Evolutionary conservation across 2,113 vertebrate species (phyloP).

Genomic region (Heliornis fulica): DNA sequence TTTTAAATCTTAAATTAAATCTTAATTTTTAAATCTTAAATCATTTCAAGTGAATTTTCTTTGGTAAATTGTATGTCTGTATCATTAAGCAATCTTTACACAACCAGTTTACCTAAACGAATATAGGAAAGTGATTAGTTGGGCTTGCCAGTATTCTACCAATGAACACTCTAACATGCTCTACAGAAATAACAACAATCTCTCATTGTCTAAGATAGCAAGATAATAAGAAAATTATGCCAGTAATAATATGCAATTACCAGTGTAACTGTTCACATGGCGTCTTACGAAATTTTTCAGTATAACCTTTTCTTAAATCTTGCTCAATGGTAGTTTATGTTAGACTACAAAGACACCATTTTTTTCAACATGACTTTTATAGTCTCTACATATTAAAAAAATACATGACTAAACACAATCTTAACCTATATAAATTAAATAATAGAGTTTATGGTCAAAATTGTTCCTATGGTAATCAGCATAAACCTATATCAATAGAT

Average conservation of each 20-base stretch:
- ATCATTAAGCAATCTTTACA: not conserved
- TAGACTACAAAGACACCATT: not conserved
- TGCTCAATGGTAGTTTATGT: not conserved
- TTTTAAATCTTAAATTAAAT: not conserved
- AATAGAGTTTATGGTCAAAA: not conserved
- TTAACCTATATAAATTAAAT: not conserved
- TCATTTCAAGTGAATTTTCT: not conserved
- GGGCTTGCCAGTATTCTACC: not conserved
- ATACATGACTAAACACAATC: not conserved
- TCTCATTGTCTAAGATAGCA: not conserved
- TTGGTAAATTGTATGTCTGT: not conserved
- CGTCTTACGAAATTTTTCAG: not conserved
- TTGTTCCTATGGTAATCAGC: not conserved
- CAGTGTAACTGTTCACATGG: not conserved
- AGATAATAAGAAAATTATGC: not conserved
- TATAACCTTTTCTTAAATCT: not conserved
- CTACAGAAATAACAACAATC: not conserved
- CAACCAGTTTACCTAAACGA: not conserved
- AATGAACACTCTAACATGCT: not conserved
- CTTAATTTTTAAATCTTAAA: no score
- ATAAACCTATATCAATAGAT: not conserved
- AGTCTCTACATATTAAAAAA: not conserved
- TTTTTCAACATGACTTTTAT: not conserved
- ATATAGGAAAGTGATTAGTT: not conserved
- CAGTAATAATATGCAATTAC: not conserved